A percentile compares a stretch with the other conserved stretches of the same genome.
Evolutionary conservation across 2,888 invertebrate species (phyloP).

Genomic region (Chalcosyrphus nemorum): DNA sequence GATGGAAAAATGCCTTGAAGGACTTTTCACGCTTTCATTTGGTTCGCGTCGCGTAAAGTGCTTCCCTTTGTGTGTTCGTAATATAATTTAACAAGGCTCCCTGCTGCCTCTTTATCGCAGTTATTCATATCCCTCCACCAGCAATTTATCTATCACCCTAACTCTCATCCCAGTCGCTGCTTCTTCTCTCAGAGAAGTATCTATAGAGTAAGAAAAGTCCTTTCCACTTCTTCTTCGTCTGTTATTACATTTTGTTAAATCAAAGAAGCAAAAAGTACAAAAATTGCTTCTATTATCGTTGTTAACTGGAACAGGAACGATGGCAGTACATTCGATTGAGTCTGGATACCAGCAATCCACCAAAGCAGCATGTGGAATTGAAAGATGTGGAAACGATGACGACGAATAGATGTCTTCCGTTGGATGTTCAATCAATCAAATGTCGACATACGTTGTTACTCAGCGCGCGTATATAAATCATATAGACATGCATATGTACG

Average conservation of each 20-base stretch:
- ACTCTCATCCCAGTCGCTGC: constrained; percentile 3
- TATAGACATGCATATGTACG: not conserved
- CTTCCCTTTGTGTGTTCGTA: constrained; percentile 71
- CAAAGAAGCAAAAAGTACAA: constrained; percentile 19
- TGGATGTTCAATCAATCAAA: constrained; percentile 50
- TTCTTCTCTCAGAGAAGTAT: not conserved
- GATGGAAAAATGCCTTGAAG: constrained; percentile 15
- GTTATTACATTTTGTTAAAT: constrained; percentile 41
- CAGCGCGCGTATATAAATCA: constrained; percentile 4
- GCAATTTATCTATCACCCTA: constrained; percentile 1
- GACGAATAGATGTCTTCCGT: constrained; percentile 18
- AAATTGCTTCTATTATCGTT: constrained; percentile 44
- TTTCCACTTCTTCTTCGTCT: constrained; percentile 16
- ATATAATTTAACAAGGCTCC: constrained; percentile 66
- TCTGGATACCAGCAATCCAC: not conserved
- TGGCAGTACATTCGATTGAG: not conserved
- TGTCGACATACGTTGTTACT: not conserved
- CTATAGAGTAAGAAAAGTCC: constrained; percentile 17
- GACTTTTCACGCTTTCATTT: constrained; percentile 42
- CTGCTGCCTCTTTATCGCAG: constrained; percentile 23
- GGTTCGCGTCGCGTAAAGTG: constrained; percentile 69
- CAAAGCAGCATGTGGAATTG: not conserved
- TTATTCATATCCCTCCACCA: not conserved
- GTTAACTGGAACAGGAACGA: constrained; percentile 26
- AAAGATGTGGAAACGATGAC: constrained; percentile 7